These are phyloP conservation scores for Pangasius djambal DNA, from an alignment of 2,797 vertebrate genomes.

Conservation along the genomic window DNA sequence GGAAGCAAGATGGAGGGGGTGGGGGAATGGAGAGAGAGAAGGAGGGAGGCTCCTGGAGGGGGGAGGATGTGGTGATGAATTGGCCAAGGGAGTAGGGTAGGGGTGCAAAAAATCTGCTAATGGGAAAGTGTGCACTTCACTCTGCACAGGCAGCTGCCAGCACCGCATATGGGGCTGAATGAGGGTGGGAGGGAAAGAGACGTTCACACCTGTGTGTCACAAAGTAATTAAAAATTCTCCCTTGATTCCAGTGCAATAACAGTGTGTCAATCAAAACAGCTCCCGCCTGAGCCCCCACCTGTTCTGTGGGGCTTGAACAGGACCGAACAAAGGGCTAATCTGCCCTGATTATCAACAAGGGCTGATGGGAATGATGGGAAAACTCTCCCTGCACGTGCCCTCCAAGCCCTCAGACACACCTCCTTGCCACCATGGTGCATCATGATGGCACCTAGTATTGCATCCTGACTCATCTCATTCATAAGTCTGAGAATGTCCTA, in stretches of 20 bases:
- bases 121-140: constrained; percentile 51
- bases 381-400: constrained; percentile 16
- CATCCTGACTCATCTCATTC: not conserved
- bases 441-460: not conserved
- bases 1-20: constrained; percentile 30
- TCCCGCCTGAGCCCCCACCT: constrained; percentile 15
- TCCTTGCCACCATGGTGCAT: constrained; percentile 7
- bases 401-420: constrained; percentile 34
- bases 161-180: constrained; percentile 23
- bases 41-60: not conserved
- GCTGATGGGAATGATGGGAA: constrained; percentile 40
- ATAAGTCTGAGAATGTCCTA: not conserved
- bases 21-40: not conserved
- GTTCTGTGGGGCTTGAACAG: constrained; percentile 20
- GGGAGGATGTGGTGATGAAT: constrained; percentile 52
- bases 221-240: constrained; percentile 61
- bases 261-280: constrained; percentile 55
- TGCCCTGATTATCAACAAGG: constrained; percentile 51
- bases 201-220: constrained; percentile 54
- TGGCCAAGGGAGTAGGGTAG: constrained; percentile 43
- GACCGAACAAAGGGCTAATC: constrained; percentile 50
- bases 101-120: constrained; percentile 56
- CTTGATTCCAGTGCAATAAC: constrained; percentile 53
- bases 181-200: constrained; percentile 21
- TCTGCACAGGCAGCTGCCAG: constrained; percentile 54